These are phyloP conservation scores for Latrodectus geometricus DNA, from an alignment of 1,140 invertebrate species.

Conservation along the genomic window DNA sequence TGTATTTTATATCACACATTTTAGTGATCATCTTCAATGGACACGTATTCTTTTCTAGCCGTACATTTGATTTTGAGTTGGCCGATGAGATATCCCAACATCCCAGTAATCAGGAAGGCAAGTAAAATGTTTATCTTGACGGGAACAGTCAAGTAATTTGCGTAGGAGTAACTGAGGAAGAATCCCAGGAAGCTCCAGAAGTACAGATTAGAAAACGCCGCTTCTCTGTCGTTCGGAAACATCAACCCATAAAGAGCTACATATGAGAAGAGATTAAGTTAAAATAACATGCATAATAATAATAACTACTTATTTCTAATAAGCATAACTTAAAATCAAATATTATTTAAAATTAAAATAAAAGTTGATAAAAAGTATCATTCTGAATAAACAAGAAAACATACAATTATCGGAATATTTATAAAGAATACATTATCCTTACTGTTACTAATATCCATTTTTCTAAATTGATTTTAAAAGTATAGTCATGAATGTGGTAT, in stretches of 20 bases:
- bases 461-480: too few relatives aligned
- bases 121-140: slow-evolving; percentile 41
- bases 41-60: slow-evolving; percentile 7
- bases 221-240: slow-evolving; percentile 48
- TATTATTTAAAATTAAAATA: not conserved
- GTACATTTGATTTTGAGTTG: slow-evolving; percentile 29
- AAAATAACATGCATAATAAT: not conserved
- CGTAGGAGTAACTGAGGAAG: slow-evolving; percentile 49
- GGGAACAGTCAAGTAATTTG: slow-evolving; percentile 40
- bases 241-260: slow-evolving; percentile 50
- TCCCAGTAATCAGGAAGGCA: slow-evolving; percentile 10
- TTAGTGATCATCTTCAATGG: slow-evolving; percentile 10
- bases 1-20: not conserved
- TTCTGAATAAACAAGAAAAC: too few relatives aligned
- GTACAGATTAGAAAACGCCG: slow-evolving; percentile 45
- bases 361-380: not conserved
- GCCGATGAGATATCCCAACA: slow-evolving; percentile 16
- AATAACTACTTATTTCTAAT: not conserved
- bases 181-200: slow-evolving; percentile 54
- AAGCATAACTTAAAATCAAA: not conserved
- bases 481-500: too few relatives aligned
- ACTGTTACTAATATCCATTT: too few relatives aligned
- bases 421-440: too few relatives aligned
- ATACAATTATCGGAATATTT: too few relatives aligned
- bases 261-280: not conserved